Base-by-base conservation (phyloP, 2,888 invertebrate genomes). In the Disparrhopalites patrizii region DNA sequence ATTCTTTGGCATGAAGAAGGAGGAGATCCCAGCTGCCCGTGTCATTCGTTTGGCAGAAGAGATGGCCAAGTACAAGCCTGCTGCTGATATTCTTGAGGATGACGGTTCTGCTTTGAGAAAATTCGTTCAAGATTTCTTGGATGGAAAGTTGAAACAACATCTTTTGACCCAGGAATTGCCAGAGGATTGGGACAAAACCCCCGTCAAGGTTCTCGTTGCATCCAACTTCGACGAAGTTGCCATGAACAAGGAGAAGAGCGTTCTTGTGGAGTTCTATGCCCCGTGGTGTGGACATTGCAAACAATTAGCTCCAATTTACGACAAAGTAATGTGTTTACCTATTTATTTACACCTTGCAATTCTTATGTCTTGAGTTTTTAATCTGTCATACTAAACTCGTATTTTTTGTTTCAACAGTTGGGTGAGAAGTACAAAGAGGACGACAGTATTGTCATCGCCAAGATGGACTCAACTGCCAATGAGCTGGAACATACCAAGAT, bases 281-380 rank as follows among this genome's bases (percentile, higher is more conserved):
- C 97, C 98, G 68, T 98, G 98, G 98, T 93, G 92, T 82, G 96
- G 95, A 68, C 98, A 99, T 81, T 99, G 98, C 87, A 97, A 98
- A 80, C 93, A 97, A 80, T 84, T 99, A 77, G 91, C 85, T 63
- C 99, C 99, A 28, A 96, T 97, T 81, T 99, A 94, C 83, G 97
- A 98, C 69, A 79, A 79, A 73, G 82, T 82, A 76, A 55, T 54
- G 38, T 13, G 20, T 36, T 40, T 1, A 23, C 8, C 23, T 23
- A 8, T 47, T 13, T n/a, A 20, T 47, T 47, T 47, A 23, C 25
- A n/a, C n/a, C n/a, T n/a, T n/a, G n/a, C n/a, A n/a, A n/a, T n/a
- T n/a, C n/a, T 27, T 18, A 57, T 57, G 7, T 57, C 18, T 28
- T n/a, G n/a, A n/a, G n/a, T n/a, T n/a, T n/a, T n/a, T n/a, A n/a